Evolutionary conservation across 2,113 vertebrate genomes (phyloP).

Genomic region (Cricetomys ansorgei): DNA sequence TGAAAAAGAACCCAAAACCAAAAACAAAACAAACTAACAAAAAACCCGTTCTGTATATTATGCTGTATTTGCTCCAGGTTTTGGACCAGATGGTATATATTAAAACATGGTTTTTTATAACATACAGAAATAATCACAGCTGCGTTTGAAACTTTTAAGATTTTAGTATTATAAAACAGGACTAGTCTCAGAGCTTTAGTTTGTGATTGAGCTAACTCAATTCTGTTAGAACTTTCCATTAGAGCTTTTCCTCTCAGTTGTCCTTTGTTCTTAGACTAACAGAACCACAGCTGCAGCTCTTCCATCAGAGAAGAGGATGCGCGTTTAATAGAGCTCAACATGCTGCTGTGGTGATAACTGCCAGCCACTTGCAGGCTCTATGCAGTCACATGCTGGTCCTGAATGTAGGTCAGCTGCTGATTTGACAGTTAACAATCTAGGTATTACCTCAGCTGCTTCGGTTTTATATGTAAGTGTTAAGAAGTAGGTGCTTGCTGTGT

Average conservation of each 20-base stretch:
- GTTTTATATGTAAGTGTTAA: slow-evolving; percentile 43
- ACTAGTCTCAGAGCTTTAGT: neutral
- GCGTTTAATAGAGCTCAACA: slow-evolving; percentile 88
- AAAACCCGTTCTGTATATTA: neutral
- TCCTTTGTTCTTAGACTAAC: slow-evolving; percentile 81
- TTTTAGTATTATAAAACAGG: slow-evolving; percentile 34
- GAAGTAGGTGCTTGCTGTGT: neutral
- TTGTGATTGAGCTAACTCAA: slow-evolving; percentile 8
- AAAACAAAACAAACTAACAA: neutral
- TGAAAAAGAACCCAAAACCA: accelerated
- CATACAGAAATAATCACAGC: slow-evolving; percentile 21
- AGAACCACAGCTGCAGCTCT: slow-evolving; percentile 83
- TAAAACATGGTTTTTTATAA: slow-evolving; percentile 3
- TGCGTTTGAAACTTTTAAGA: slow-evolving; percentile 51
- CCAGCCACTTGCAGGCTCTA: slow-evolving; percentile 69
- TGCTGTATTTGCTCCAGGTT: neutral
- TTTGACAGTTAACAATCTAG: slow-evolving; percentile 69
- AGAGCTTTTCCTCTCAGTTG: slow-evolving; percentile 49
- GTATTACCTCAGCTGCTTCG: slow-evolving; percentile 58
- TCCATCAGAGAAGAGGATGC: slow-evolving; percentile 76
- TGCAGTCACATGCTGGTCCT: slow-evolving; percentile 77
- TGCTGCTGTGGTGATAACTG: slow-evolving; percentile 82
- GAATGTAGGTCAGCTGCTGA: slow-evolving; percentile 82
- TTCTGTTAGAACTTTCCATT: slow-evolving; percentile 23
- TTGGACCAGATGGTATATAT: neutral